Evolutionary conservation across 1,140 invertebrate species (phyloP).

Genomic region (Potamilus streckersoni): DNA sequence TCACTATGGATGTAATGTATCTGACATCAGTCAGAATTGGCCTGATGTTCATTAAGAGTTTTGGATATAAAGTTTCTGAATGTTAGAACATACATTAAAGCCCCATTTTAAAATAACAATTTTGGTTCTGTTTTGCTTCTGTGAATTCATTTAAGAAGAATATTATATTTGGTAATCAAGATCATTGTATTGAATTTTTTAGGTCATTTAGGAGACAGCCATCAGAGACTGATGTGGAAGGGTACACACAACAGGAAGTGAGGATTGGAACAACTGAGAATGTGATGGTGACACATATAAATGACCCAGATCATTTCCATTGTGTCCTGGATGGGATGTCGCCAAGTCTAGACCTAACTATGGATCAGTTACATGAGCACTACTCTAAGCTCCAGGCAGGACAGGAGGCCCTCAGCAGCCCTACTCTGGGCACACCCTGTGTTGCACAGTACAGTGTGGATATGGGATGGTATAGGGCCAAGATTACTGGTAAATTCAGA

Average conservation of each 20-base stretch:
- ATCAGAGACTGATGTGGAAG: slow-evolving; percentile 11
- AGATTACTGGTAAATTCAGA: slow-evolving; percentile 74
- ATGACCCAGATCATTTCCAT: slow-evolving; percentile 68
- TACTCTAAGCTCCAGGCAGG: slow-evolving; percentile 33
- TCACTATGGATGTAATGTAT: no score
- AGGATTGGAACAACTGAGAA: slow-evolving; percentile 34
- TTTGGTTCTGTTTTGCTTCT: no score
- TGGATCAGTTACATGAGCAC: slow-evolving; percentile 63
- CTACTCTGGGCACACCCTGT: slow-evolving; percentile 74
- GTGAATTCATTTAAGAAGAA: no score
- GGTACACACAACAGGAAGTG: slow-evolving; percentile 22
- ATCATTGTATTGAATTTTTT: no score
- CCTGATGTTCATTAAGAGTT: no score
- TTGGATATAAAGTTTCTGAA: no score
- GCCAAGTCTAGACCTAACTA: slow-evolving; percentile 63
- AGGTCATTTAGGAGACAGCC: no score
- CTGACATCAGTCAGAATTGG: no score
- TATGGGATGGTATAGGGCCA: slow-evolving; percentile 83
- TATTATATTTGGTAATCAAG: no score
- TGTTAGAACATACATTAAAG: no score
- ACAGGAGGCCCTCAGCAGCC: slow-evolving; percentile 31
- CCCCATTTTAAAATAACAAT: no score
- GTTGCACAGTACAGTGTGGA: slow-evolving; percentile 80
- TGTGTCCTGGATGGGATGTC: slow-evolving; percentile 43
- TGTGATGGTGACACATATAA: slow-evolving; percentile 55